Evolutionary conservation across 1,140 invertebrate species (phyloP), one percentile per base, ranked within the genome.

Genomic region (Hylaeus volcanicus): DNA sequence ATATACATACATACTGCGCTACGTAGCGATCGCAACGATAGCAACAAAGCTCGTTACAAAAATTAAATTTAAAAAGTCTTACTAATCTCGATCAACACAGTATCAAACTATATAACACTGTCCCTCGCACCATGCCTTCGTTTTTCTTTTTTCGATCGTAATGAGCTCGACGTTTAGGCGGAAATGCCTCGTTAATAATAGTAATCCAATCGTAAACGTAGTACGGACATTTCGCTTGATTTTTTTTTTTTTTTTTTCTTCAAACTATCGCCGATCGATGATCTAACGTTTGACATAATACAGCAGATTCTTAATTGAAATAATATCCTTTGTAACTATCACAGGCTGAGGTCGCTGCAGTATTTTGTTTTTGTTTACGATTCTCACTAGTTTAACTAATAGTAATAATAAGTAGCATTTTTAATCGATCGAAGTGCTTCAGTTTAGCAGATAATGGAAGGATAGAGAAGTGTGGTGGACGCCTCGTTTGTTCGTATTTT

Each of bases 271-370:
- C 58, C 70, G 74, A 89, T 81, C 55, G 68, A 51, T 83, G 70
- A 69, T 61, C 70, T 61, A 81, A 48, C 41, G 61, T 86, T 86
- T 82, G 56, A 87, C 85, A 88, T 90, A 90, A 90, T 89, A 90
- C 85, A 92, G 89, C 81, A 86, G 89, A 89, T 89, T 90, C 91
- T 91, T 87, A 88, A 90, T 91, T 91, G 91, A 93, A 92, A 92
- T 91, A 92, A 92, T 92, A 93, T 92, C 90, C 92, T 90, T 92
- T 92, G 91, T 88, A 92, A 89, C 92, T 93, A 93, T 93, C 92
- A 93, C 92, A 93, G 93, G 88, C 90, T 92, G 93, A 93, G 91
- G 90, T 92, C 91, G 92, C 92, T 92, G 93, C 88, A 92, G 90
- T 86, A 74, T 15, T 15, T 14, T 63, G 12, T 41, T 14, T 11